Evolutionary conservation across 1,140 invertebrate genomes (phyloP).

Genomic region (Drosophila triauraria): DNA sequence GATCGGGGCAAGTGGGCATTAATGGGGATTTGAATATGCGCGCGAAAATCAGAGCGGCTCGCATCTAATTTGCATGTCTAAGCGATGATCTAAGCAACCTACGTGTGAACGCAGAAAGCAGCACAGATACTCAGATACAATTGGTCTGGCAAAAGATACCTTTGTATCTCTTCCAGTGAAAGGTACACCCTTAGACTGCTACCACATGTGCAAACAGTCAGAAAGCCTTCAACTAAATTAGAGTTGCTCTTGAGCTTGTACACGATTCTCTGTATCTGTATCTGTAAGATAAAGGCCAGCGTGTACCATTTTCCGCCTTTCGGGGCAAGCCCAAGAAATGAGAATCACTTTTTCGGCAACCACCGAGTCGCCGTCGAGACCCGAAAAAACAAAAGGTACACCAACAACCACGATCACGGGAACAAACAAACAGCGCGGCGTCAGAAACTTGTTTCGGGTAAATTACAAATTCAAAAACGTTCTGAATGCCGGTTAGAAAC

Average conservation of each 20-base stretch:
- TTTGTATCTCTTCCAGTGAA: constrained; percentile 19
- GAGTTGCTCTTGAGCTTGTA: constrained; percentile 45
- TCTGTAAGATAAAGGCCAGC: constrained; percentile 63
- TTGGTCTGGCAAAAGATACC: constrained; percentile 25
- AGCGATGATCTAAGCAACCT: constrained; percentile 21
- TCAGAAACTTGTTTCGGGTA: constrained; percentile 63
- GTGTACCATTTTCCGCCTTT: constrained; percentile 50
- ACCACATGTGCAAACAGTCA: constrained; percentile 35
- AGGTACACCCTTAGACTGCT: constrained; percentile 4
- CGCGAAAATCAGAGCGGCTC: constrained; percentile 53
- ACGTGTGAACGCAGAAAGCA: constrained; percentile 27
- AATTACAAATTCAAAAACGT: constrained; percentile 66
- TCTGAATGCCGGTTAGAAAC: constrained; percentile 62
- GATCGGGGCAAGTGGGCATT: constrained; percentile 43
- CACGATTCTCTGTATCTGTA: constrained; percentile 23
- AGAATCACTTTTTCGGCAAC: constrained; percentile 54
- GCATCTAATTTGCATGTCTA: constrained; percentile 54
- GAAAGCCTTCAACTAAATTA: constrained; percentile 57
- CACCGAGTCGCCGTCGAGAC: constrained; percentile 31
- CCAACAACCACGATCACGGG: constrained; percentile 28
- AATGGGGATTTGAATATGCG: constrained; percentile 59
- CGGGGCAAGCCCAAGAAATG: constrained; percentile 34
- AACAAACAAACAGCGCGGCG: constrained; percentile 47
- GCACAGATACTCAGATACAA: constrained; percentile 9
- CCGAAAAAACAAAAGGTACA: constrained; percentile 32